Conservation (phyloP, 2,797 vertebrate species). For the Sebastes wilsoni region DNA sequence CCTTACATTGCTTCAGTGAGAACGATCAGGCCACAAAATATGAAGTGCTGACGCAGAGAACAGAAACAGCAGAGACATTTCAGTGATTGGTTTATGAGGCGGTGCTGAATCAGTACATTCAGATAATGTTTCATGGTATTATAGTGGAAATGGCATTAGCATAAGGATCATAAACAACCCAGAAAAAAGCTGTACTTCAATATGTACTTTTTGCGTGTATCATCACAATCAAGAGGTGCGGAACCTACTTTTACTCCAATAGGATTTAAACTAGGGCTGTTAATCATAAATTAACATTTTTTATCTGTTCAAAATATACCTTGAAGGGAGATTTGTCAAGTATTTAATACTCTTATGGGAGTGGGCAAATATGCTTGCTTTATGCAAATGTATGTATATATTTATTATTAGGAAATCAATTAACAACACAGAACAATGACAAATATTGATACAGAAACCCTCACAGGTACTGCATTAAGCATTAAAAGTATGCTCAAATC, state of each 20-base stretch:
- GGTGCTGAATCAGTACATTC: conserved; percentile 63
- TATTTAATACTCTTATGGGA: too few species aligned
- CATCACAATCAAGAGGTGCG: conserved; percentile 11
- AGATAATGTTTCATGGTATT: conserved; percentile 46
- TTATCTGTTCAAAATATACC: too few species aligned
- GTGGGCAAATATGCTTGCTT: too few species aligned
- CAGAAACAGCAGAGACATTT: conserved; percentile 41
- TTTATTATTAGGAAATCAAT: too few species aligned
- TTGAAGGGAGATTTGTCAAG: too few species aligned
- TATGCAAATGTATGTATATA: too few species aligned
- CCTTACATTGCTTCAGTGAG: conserved; percentile 22
- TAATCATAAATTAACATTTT: too few species aligned
- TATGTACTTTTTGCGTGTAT: conserved; percentile 12
- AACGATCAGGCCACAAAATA: conserved; percentile 48
- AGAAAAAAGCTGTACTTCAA: conserved; percentile 29
- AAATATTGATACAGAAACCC: too few species aligned
- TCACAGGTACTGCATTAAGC: too few species aligned
- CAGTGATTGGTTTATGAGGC: conserved; percentile 52
- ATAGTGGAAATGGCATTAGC: conserved; percentile 54
- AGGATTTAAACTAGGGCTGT: background rate
- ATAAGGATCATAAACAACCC: conserved; percentile 56
- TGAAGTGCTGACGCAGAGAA: conserved; percentile 64
- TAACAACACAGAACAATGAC: too few species aligned
- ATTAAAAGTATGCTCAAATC: too few species aligned
- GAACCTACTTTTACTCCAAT: background rate